phyloP scores from a whole-genome alignment of 2,113 vertebrate species.

The Corythoichthys intestinalis region DNA sequence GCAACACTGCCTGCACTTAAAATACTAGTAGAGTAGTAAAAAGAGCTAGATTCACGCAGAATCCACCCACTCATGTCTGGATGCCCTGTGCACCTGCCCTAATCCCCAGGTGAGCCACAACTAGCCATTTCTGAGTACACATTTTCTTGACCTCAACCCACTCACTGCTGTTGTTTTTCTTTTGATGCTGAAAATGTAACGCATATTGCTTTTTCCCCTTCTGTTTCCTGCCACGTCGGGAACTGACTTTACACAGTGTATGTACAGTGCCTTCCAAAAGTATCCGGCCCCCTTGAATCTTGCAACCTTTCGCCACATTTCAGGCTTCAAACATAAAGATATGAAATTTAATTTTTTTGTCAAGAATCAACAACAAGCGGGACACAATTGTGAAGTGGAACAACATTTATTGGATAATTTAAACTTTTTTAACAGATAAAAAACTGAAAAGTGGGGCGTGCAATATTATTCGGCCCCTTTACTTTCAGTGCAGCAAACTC shows the following conservation, averaged over 20 bases:
- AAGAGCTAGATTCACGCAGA: constrained; percentile 40
- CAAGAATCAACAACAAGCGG: too few species aligned
- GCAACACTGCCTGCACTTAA: constrained; percentile 65
- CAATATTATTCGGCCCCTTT: too few species aligned
- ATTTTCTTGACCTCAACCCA: constrained; percentile 42
- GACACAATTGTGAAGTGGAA: too few species aligned
- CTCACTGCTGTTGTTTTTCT: constrained; percentile 23
- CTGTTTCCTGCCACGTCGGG: background rate
- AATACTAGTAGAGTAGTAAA: constrained; percentile 32
- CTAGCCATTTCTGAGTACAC: constrained; percentile 26
- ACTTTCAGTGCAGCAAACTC: too few species aligned
- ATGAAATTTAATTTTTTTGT: too few species aligned
- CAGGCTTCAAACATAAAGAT: too few species aligned
- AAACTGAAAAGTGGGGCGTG: too few species aligned
- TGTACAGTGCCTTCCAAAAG: background rate
- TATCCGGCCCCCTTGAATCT: too few species aligned
- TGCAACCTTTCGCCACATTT: too few species aligned
- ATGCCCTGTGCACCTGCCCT: constrained; percentile 52
- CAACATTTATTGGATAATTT: too few species aligned
- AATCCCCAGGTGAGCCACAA: constrained; percentile 51
- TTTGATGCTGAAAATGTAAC: constrained; percentile 22
- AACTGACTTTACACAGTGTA: constrained; percentile 4
- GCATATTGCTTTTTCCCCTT: background rate
- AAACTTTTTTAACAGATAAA: too few species aligned
- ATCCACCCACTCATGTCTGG: constrained; percentile 50